These are phyloP conservation scores for Sympetrum striolatum DNA, from an alignment of 2,888 invertebrate genomes.

Conservation along the genomic window DNA sequence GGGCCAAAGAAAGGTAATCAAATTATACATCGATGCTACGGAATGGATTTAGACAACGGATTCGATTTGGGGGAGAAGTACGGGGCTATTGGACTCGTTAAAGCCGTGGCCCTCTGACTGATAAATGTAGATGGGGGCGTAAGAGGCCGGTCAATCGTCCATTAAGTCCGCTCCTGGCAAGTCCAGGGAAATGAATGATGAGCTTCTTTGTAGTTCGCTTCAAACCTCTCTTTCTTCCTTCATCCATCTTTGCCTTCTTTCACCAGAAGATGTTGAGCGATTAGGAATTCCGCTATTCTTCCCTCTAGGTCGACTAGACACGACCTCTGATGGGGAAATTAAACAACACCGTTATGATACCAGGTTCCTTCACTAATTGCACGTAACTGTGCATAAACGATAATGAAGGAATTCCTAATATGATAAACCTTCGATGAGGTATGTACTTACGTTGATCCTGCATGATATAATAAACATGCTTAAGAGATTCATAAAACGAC, in stretches of 20 bases:
- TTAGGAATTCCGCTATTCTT: not conserved
- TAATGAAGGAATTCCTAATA: no score
- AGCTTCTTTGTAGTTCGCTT: not conserved
- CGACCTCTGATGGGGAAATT: not conserved
- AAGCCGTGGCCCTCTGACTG: not conserved
- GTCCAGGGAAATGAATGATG: not conserved
- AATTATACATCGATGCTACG: not conserved
- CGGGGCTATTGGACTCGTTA: not conserved
- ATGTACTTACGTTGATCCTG: no score
- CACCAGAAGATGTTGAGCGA: not conserved
- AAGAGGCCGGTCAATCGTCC: not conserved
- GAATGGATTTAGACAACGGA: not conserved
- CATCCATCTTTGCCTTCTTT: not conserved
- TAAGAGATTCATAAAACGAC: no score
- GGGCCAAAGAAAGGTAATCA: not conserved
- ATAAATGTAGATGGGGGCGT: not conserved
- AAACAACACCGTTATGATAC: not conserved
- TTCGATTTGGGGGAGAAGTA: not conserved
- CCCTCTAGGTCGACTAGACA: not conserved
- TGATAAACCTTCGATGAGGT: no score
- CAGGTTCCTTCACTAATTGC: not conserved
- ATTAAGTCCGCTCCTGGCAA: not conserved
- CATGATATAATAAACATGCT: no score
- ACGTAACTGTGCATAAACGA: no score
- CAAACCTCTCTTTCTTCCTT: not conserved